Percentiles rank a stretch among this genome's conserved stretches.
These are phyloP conservation scores for Lepidurus arcticus DNA, from an alignment of 1,140 invertebrate genomes.

Conservation along the genomic window DNA sequence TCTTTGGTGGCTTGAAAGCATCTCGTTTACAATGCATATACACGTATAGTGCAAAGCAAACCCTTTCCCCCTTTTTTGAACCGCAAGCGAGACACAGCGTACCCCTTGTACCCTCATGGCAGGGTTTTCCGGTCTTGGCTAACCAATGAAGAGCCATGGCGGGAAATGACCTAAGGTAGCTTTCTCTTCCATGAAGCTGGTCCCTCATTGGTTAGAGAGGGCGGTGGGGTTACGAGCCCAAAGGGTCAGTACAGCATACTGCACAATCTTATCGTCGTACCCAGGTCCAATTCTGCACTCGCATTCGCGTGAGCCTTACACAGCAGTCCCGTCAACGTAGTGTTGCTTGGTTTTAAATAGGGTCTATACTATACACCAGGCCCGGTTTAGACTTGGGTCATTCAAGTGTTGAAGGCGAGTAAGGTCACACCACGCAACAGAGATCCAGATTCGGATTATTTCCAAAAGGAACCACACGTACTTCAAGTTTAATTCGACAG, in stretches of 20 bases:
- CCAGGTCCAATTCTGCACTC: not conserved
- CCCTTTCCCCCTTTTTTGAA: slow-evolving; percentile 1
- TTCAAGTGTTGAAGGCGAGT: not conserved
- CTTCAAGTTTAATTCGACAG: not conserved
- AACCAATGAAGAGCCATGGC: slow-evolving; percentile 15
- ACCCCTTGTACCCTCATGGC: not conserved
- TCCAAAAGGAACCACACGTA: not conserved
- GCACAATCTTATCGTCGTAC: slow-evolving; percentile 1
- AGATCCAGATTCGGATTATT: slow-evolving; percentile 5
- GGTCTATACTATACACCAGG: not conserved
- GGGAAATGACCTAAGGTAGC: slow-evolving; percentile 21
- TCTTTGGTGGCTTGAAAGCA: not conserved
- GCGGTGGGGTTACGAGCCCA: slow-evolving; percentile 9
- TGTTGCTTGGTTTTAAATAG: not conserved
- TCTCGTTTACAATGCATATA: not conserved
- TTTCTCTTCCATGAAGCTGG: not conserved
- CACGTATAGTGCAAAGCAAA: not conserved
- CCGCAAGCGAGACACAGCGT: not conserved
- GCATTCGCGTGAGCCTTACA: not conserved
- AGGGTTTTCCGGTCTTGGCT: slow-evolving; percentile 20
- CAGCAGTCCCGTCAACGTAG: not conserved
- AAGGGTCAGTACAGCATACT: slow-evolving; percentile 13
- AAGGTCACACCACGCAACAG: slow-evolving; percentile 20
- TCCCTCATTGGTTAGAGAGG: not conserved
- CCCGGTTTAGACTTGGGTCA: not conserved